These are phyloP conservation scores for Drosophila micromelanica DNA, from an alignment of 1,140 invertebrate genomes.

Conservation along the genomic window DNA sequence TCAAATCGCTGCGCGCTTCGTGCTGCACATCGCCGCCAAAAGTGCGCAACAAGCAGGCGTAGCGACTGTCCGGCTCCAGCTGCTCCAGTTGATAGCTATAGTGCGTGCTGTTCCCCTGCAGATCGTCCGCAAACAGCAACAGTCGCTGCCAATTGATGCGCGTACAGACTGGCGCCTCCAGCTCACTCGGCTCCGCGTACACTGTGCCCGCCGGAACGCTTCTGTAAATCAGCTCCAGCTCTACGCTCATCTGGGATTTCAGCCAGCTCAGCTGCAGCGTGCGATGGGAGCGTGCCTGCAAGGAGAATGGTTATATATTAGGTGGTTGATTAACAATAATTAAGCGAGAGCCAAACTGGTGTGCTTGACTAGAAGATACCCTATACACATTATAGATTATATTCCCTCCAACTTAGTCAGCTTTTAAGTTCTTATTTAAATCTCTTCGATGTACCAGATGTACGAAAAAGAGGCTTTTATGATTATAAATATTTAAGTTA, in stretches of 20 bases:
- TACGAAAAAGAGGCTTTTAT: too few relatives aligned
- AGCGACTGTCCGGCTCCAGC: constrained; percentile 56
- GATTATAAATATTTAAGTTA: too few relatives aligned
- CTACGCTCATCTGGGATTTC: constrained; percentile 56
- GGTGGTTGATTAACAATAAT: too few relatives aligned
- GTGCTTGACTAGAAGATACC: too few relatives aligned
- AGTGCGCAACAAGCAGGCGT: constrained; percentile 66
- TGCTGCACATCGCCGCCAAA: constrained; percentile 53
- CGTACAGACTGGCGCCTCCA: constrained; percentile 68
- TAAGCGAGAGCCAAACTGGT: too few relatives aligned
- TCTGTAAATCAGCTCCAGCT: constrained; percentile 66
- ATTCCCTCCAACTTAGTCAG: too few relatives aligned
- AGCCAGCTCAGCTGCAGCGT: constrained; percentile 55
- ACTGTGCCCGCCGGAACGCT: constrained; percentile 20
- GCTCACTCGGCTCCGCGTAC: constrained; percentile 51
- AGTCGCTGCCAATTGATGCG: constrained; percentile 69
- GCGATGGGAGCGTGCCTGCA: constrained; percentile 56
- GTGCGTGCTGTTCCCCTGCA: constrained; percentile 60
- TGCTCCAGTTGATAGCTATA: constrained; percentile 48
- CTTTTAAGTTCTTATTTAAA: too few relatives aligned
- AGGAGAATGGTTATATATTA: background rate
- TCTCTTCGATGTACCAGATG: too few relatives aligned
- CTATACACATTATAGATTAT: too few relatives aligned
- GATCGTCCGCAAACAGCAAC: constrained; percentile 63
- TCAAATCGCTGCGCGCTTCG: constrained; percentile 71